Conservation (phyloP, 2,113 vertebrate genomes). For the Eptatretus burgeri region DNA sequence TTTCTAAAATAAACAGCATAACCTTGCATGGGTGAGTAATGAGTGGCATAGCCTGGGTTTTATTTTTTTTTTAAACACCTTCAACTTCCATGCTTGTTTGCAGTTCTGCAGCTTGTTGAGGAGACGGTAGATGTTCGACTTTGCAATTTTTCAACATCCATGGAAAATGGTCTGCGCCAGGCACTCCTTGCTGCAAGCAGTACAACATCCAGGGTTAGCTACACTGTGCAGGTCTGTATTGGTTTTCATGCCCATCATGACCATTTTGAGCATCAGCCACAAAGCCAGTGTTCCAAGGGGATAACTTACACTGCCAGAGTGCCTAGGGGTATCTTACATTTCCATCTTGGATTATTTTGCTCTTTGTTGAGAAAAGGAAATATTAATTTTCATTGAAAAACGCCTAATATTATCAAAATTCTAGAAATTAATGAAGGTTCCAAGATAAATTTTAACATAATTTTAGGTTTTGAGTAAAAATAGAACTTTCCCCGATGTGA, state of each 20-base stretch:
- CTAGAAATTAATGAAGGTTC: neutral
- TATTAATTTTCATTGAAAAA: neutral
- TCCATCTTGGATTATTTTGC: too few relatives aligned
- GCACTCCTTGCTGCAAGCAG: constrained; percentile 43
- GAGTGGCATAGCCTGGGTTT: too few relatives aligned
- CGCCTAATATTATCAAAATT: neutral
- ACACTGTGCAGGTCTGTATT: constrained; percentile 49
- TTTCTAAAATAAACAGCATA: too few relatives aligned
- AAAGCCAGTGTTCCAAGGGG: neutral
- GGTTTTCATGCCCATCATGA: rapidly evolving
- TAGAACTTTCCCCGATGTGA: too few relatives aligned
- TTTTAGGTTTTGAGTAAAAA: neutral
- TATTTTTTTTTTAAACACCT: too few relatives aligned
- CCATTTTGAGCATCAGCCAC: constrained; percentile 1
- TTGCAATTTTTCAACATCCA: constrained; percentile 54
- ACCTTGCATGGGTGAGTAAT: too few relatives aligned
- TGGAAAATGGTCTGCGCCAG: constrained; percentile 43
- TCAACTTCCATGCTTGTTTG: constrained; percentile 5
- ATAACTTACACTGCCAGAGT: neutral
- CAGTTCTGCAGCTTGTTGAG: constrained; percentile 90
- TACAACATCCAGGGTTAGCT: constrained; percentile 29
- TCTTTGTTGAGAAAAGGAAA: neutral
- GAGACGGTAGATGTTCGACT: constrained; percentile 32
- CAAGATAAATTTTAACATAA: neutral
- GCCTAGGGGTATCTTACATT: too few relatives aligned